These are phyloP conservation scores for Emydocephalus ijimae DNA, from an alignment of 2,113 vertebrate genomes.

Conservation along the genomic window DNA sequence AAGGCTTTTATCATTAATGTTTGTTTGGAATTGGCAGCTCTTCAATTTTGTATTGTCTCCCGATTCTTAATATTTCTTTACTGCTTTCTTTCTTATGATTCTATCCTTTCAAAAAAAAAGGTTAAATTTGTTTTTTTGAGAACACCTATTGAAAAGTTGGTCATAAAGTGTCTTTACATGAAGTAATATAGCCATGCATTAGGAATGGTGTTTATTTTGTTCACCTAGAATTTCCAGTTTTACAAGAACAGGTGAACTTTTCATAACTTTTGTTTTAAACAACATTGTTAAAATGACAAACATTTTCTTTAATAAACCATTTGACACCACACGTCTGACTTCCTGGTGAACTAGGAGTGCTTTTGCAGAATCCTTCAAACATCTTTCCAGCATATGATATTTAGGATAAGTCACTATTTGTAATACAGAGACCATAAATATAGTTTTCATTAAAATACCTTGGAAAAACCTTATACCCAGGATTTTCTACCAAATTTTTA, in stretches of 20 bases:
- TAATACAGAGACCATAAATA: background rate
- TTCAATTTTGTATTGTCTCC: background rate
- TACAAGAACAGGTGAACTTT: background rate
- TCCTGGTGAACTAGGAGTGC: background rate
- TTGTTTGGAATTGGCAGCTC: background rate
- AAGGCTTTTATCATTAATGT: background rate
- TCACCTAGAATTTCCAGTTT: background rate
- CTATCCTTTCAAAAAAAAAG: background rate
- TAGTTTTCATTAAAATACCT: background rate
- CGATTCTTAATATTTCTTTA: background rate
- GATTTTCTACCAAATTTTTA: background rate
- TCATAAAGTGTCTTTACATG: background rate
- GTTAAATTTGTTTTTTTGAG: background rate
- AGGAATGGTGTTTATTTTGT: background rate
- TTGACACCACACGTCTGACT: background rate
- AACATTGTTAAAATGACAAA: background rate
- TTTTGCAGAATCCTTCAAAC: background rate
- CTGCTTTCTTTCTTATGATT: background rate
- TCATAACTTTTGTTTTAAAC: background rate
- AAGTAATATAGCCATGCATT: background rate
- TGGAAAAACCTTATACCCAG: background rate
- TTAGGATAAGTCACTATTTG: background rate
- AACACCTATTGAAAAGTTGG: background rate
- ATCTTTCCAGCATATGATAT: background rate
- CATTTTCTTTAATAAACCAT: background rate